phyloP scores from a whole-genome alignment of 2,113 vertebrate species.

The Chamaea fasciata region DNA sequence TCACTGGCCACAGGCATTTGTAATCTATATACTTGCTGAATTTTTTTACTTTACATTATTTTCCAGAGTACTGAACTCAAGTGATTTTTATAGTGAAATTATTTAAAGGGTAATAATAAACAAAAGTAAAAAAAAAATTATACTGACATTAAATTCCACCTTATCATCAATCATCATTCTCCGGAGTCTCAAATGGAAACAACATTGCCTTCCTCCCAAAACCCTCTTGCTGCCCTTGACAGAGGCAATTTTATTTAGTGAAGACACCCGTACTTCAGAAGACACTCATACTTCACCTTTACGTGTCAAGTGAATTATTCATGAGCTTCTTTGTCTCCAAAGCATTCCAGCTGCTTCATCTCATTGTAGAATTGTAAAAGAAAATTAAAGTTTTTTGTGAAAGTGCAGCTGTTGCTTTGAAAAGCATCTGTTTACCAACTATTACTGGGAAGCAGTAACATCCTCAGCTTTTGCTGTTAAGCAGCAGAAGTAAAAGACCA shows the following conservation, averaged over 20 bases:
- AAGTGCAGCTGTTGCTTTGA: conserved; percentile 53
- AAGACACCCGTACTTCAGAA: conserved; percentile 1
- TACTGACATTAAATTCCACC: not conserved
- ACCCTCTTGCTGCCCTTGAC: not conserved
- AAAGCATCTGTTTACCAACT: conserved; percentile 23
- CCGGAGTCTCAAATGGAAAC: not conserved
- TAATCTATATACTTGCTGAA: not conserved
- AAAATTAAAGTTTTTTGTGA: conserved; percentile 33
- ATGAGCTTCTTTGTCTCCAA: conserved; percentile 23
- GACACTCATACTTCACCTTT: not conserved
- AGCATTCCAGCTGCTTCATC: conserved; percentile 17
- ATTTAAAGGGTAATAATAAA: not conserved
- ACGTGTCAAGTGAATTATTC: conserved; percentile 41
- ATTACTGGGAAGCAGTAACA: not conserved
- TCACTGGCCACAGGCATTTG: not conserved
- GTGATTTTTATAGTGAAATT: not conserved
- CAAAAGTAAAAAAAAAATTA: not conserved
- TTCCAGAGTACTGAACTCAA: not conserved
- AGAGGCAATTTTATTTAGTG: conserved; percentile 12
- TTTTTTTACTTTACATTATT: not conserved
- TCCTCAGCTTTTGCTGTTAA: not conserved
- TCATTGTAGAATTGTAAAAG: not conserved
- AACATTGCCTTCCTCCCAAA: not conserved
- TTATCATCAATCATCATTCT: not conserved
- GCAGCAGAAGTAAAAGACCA: not conserved